Conservation (phyloP, 2,888 invertebrate species). For the Crepidodera aurea region DNA sequence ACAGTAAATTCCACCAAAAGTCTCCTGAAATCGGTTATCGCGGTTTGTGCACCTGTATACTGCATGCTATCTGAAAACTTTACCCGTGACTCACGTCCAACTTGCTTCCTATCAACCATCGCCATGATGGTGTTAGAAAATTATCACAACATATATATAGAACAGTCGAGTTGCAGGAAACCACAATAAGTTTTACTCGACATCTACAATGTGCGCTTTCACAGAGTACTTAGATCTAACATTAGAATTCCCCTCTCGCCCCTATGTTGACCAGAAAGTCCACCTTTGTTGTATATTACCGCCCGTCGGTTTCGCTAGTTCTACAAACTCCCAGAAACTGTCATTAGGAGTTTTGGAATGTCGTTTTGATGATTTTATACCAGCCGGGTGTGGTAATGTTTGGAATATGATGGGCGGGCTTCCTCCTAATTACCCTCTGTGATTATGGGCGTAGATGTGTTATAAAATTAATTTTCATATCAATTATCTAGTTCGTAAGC, state of each 20-base stretch:
- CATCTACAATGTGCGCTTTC: conserved; percentile 34
- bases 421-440: not conserved
- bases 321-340: conserved; percentile 27
- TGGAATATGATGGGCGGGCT: conserved; percentile 8
- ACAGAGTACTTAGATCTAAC: conserved; percentile 26
- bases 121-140: conserved; percentile 28
- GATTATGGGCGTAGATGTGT: too few species aligned
- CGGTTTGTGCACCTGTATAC: conserved; percentile 14
- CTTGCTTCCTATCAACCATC: conserved; percentile 26
- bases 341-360: conserved; percentile 33
- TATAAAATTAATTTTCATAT: too few species aligned
- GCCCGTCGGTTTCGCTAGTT: not conserved
- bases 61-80: conserved; percentile 25
- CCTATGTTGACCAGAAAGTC: conserved; percentile 13
- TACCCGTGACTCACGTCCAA: conserved; percentile 26
- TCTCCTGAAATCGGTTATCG: conserved; percentile 8
- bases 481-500: too few species aligned
- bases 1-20: conserved; percentile 11
- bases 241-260: conserved; percentile 25
- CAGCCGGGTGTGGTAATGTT: conserved; percentile 20
- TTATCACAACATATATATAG: conserved; percentile 35
- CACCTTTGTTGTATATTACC: conserved; percentile 32
- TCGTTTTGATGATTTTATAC: conserved; percentile 35
- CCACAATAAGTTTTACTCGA: conserved; percentile 41
- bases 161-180: conserved; percentile 29